Evolutionary conservation across 2,797 vertebrate species (phyloP).

Genomic region (Hirundo rustica): DNA sequence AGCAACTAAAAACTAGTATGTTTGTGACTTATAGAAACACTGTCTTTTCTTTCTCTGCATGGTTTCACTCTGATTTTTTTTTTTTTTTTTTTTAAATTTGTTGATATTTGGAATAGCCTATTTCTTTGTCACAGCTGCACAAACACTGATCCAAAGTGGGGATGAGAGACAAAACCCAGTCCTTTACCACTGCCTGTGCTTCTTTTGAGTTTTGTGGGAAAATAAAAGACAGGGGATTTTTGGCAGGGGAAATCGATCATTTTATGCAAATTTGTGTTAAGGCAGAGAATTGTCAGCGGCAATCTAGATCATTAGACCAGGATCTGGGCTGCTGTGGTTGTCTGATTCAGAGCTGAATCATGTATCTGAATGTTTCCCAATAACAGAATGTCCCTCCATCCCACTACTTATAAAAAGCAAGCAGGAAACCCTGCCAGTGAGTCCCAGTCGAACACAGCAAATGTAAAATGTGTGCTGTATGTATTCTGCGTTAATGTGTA

Average conservation of each 20-base stretch:
- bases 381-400: background rate
- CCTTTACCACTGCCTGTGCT: background rate
- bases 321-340: background rate
- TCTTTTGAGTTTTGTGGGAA: background rate
- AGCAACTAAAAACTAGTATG: background rate
- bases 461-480: accelerated
- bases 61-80: background rate
- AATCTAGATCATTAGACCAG: background rate
- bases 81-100: background rate
- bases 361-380: background rate
- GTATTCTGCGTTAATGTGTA: background rate
- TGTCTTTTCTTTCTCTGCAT: background rate
- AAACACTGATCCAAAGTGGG: background rate
- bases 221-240: background rate
- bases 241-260: background rate
- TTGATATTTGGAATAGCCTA: background rate
- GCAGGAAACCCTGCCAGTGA: background rate
- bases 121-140: background rate
- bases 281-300: background rate
- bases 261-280: background rate
- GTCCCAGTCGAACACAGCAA: background rate
- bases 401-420: background rate
- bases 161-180: background rate
- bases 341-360: background rate
- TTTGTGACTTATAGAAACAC: background rate